A percentile compares a stretch with the other conserved stretches of the same genome.
phyloP scores from a whole-genome alignment of 2,888 invertebrate species.

The Aphidius colemani region DNA sequence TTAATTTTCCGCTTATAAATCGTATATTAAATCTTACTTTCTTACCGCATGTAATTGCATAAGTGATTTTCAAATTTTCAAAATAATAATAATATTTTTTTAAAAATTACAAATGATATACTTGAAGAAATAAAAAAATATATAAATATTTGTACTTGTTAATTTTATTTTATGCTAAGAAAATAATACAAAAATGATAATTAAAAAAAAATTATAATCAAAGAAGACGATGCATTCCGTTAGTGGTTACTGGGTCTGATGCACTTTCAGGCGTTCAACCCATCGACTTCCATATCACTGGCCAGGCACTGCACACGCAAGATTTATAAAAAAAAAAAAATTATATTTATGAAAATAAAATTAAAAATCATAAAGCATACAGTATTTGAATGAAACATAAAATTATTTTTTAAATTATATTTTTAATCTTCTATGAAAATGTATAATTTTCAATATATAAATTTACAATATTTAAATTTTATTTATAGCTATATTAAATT shows the following conservation, averaged over 20 bases:
- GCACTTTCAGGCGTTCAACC: conserved; percentile 56
- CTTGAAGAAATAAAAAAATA: too few relatives aligned
- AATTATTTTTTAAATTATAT: background rate
- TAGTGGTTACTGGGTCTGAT: conserved; percentile 54
- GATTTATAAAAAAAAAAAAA: background rate
- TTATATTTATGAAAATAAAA: background rate
- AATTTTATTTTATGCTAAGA: background rate
- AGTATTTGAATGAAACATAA: too few relatives aligned
- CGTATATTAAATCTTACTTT: background rate
- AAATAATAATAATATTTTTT: too few relatives aligned
- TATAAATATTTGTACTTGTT: background rate
- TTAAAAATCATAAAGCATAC: background rate
- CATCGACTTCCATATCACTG: conserved; percentile 40
- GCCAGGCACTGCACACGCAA: conserved; percentile 36
- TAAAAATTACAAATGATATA: too few relatives aligned
- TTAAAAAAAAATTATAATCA: conserved; percentile 13
- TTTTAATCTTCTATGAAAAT: background rate
- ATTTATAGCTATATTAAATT: background rate
- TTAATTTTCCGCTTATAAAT: background rate
- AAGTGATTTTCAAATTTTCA: too few relatives aligned
- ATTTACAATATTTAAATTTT: too few relatives aligned
- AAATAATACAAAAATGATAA: background rate
- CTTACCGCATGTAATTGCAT: conserved; percentile 4
- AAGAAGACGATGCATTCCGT: conserved; percentile 43
- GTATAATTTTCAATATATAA: background rate